A percentile compares a stretch with the other conserved stretches of the same genome.
Conservation (phyloP, 2,113 vertebrate species). For the Erpornis zantholeuca region DNA sequence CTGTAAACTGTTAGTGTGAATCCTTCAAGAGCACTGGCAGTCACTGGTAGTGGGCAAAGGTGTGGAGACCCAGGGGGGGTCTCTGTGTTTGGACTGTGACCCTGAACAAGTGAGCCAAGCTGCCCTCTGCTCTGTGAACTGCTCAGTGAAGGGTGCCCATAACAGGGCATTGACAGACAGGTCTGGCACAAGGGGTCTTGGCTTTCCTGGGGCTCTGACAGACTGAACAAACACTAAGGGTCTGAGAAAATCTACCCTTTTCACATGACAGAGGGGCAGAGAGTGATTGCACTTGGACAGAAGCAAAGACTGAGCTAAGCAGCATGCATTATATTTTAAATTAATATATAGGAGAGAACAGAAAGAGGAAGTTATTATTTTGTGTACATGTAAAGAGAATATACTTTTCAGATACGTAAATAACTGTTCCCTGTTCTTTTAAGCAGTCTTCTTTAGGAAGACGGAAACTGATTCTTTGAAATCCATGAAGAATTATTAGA, state of each 20-base stretch:
- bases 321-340: neutral
- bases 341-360: neutral
- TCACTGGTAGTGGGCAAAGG: neutral
- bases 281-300: neutral
- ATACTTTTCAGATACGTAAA: neutral
- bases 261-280: neutral
- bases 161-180: accelerated
- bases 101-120: accelerated
- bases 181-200: accelerated
- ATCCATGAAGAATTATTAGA: neutral
- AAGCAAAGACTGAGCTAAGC: neutral
- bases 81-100: neutral
- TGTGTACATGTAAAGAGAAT: neutral
- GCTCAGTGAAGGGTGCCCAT: no score
- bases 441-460: neutral
- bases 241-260: neutral
- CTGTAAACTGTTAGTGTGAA: neutral
- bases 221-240: neutral
- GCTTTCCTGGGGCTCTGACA: neutral
- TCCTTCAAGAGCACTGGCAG: no score
- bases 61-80: no score
- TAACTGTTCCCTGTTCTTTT: neutral
- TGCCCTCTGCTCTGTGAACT: neutral
- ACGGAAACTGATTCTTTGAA: neutral
- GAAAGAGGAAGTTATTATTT: neutral